A percentile compares a stretch with the other conserved stretches of the same genome.
Evolutionary conservation across 2,797 vertebrate species (phyloP).

Genomic region (Orientallactaga sibirica): DNA sequence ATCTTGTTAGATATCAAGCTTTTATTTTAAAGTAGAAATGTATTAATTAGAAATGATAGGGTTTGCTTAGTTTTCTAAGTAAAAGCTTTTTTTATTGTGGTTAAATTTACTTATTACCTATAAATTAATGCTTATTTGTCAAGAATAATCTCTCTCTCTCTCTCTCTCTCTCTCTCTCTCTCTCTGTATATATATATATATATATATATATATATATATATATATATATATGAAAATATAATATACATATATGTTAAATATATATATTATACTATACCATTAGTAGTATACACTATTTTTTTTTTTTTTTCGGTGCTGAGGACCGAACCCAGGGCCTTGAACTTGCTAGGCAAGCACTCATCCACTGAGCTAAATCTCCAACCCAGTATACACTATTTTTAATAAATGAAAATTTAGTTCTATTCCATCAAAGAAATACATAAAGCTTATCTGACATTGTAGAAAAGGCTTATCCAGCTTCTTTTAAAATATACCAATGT

Average conservation of each 20-base stretch:
- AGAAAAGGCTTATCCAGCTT: neutral
- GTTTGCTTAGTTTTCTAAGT: neutral
- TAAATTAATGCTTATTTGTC: neutral
- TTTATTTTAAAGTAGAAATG: neutral
- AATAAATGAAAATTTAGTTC: neutral
- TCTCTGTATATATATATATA: too few species aligned
- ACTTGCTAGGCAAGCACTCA: too few species aligned
- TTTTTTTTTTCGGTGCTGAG: neutral
- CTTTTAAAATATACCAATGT: neutral
- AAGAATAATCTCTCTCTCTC: neutral
- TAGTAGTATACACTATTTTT: neutral
- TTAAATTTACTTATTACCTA: neutral
- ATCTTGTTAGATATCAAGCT: neutral
- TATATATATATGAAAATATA: too few species aligned
- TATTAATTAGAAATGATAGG: neutral
- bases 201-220: too few species aligned
- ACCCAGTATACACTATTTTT: neutral
- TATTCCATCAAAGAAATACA: neutral
- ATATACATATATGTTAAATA: too few species aligned
- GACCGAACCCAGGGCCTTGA: too few species aligned
- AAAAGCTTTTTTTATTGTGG: neutral
- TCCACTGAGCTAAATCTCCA: too few species aligned
- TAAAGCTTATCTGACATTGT: neutral
- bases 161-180: neutral
- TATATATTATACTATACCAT: neutral